Evolutionary conservation across 2,888 invertebrate genomes (phyloP).

Genomic region (Smittia sp.): DNA sequence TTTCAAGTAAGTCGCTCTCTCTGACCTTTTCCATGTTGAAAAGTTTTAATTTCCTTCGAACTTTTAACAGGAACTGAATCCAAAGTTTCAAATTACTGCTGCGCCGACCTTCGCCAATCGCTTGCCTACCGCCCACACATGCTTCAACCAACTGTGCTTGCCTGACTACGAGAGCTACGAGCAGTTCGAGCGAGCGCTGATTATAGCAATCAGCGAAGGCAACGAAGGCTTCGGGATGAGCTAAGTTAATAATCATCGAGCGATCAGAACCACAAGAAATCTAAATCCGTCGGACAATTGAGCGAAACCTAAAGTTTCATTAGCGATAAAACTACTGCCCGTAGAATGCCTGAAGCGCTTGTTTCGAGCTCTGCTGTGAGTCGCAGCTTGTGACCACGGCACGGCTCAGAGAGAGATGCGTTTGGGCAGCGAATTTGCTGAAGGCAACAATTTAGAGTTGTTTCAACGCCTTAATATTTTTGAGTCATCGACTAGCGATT

Average conservation of each 20-base stretch:
- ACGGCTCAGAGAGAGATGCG: too few species aligned
- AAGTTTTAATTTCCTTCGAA: neutral
- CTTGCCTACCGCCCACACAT: conserved; percentile 91
- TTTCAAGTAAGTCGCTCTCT: conserved; percentile 64
- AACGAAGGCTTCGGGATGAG: conserved; percentile 84
- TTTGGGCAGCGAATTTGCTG: too few species aligned
- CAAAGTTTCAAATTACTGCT: conserved; percentile 88
- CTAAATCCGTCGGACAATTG: too few species aligned
- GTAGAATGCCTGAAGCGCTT: too few species aligned
- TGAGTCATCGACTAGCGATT: too few species aligned
- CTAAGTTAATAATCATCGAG: conserved; percentile 44
- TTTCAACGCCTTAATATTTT: too few species aligned
- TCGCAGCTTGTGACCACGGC: too few species aligned
- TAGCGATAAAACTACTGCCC: too few species aligned
- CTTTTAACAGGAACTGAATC: conserved; percentile 69
- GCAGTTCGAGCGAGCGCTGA: conserved; percentile 84
- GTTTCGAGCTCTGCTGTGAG: too few species aligned
- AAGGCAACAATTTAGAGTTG: too few species aligned
- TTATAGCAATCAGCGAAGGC: conserved; percentile 92
- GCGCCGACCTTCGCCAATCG: conserved; percentile 81
- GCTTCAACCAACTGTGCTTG: conserved; percentile 93
- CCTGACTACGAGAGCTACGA: conserved; percentile 94
- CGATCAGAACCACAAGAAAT: too few species aligned
- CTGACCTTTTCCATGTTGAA: neutral
- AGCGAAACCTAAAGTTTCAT: too few species aligned